Percentiles rank a stretch among this genome's conserved stretches.
These are phyloP conservation scores for Stegodyphus dumicola DNA, from an alignment of 1,140 invertebrate genomes.

Conservation along the genomic window DNA sequence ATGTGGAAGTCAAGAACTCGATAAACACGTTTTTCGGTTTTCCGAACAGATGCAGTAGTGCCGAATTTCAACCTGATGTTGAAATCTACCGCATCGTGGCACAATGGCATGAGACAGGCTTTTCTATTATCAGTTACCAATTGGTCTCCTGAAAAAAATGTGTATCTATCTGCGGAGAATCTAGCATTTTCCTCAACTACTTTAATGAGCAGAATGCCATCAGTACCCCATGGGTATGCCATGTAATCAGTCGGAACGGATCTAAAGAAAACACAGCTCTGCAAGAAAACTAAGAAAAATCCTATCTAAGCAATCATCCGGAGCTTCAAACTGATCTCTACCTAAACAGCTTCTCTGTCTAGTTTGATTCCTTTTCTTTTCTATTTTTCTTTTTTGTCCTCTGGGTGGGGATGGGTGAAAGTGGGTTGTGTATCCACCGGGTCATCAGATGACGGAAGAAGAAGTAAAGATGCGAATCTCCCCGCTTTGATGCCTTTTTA, in stretches of 20 bases:
- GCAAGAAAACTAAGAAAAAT: conserved; percentile 29
- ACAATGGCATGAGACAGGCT: too few species aligned
- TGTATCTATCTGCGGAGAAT: too few species aligned
- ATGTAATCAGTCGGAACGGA: conserved; percentile 19
- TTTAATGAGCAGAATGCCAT: conserved; percentile 5
- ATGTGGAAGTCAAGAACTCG: too few species aligned
- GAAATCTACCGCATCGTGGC: too few species aligned
- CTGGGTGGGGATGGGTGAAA: neutral
- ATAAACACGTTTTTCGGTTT: too few species aligned
- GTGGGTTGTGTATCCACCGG: conserved; percentile 32
- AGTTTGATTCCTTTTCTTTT: conserved; percentile 16
- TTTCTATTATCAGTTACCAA: too few species aligned
- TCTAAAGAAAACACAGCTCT: conserved; percentile 42
- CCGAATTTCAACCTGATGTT: too few species aligned
- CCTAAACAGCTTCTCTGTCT: conserved; percentile 35
- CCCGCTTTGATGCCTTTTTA: neutral
- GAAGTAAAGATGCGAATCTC: conserved; percentile 22
- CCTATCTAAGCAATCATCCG: conserved; percentile 42
- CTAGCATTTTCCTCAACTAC: too few species aligned
- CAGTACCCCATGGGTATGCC: conserved; percentile 21
- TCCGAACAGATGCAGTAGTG: too few species aligned
- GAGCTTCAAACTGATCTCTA: conserved; percentile 41
- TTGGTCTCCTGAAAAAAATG: too few species aligned
- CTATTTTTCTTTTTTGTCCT: neutral
- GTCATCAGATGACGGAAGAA: conserved; percentile 22